Percentiles rank a stretch among this genome's conserved stretches.
Conservation (phyloP, 2,797 vertebrate species). For the Gephyroberyx darwinii region DNA sequence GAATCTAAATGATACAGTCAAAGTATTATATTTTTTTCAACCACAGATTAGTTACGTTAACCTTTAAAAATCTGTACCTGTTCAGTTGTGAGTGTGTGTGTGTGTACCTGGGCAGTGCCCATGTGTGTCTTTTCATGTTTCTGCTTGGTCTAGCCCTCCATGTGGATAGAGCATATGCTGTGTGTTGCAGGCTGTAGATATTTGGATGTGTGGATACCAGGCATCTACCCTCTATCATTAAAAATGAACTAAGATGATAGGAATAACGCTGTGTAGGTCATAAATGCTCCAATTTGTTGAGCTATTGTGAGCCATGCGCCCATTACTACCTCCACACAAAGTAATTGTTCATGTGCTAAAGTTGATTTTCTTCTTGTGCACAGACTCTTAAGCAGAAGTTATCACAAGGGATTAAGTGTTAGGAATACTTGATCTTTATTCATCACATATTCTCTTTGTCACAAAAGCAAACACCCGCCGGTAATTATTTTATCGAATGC, state of each 20-base stretch:
- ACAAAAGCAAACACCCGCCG: constrained; percentile 59
- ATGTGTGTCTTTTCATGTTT: constrained; percentile 16
- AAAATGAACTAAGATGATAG: neutral
- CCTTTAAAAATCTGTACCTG: neutral
- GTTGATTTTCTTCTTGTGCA: constrained; percentile 6
- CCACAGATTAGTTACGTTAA: neutral
- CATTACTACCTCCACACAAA: neutral
- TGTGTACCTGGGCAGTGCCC: constrained; percentile 9
- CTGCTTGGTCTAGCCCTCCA: neutral
- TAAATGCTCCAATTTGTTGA: constrained; percentile 8
- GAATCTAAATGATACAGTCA: too few species aligned
- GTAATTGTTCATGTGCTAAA: constrained; percentile 34
- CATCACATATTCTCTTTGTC: constrained; percentile 71
- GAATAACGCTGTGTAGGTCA: constrained; percentile 9
- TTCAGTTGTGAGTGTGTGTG: neutral
- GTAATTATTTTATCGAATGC: constrained; percentile 71
- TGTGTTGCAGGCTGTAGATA: constrained; percentile 1
- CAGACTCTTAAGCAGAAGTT: constrained; percentile 41
- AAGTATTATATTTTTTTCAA: neutral
- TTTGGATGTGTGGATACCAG: neutral
- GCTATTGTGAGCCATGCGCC: constrained; percentile 15
- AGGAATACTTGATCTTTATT: constrained; percentile 60
- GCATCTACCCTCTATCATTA: neutral
- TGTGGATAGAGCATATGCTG: constrained; percentile 15
- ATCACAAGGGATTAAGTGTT: constrained; percentile 50